Evolutionary conservation across 2,888 invertebrate species (phyloP).

Genomic region (Lapara coniferarum): DNA sequence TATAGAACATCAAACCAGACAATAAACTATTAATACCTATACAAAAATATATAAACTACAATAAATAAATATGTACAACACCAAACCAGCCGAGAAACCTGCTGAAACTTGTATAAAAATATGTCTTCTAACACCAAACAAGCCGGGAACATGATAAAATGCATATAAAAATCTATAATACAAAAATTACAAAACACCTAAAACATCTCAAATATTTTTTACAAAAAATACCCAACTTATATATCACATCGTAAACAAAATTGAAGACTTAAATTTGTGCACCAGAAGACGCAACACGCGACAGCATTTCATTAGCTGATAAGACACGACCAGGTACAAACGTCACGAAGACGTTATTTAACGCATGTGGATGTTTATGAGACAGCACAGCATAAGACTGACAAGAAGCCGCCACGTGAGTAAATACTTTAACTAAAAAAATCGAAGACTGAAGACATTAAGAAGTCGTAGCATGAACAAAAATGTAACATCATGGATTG

Average conservation of each 20-base stretch:
- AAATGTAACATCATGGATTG: neutral
- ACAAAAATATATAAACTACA: constrained; percentile 12
- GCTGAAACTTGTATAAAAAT: constrained; percentile 3
- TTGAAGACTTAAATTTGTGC: neutral
- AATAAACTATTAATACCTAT: neutral
- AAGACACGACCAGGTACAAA: neutral
- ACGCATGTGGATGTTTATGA: neutral
- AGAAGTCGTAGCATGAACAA: neutral
- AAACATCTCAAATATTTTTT: neutral
- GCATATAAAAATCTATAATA: constrained; percentile 8
- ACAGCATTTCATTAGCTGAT: neutral
- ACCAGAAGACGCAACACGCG: neutral
- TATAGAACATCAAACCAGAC: constrained; percentile 11
- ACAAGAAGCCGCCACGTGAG: no score
- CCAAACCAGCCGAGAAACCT: constrained; percentile 1
- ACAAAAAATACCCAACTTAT: neutral
- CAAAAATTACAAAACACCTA: neutral
- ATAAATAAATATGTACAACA: constrained; percentile 9
- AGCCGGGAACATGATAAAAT: neutral
- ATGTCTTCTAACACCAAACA: constrained; percentile 4
- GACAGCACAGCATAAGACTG: no score
- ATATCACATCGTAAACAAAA: neutral
- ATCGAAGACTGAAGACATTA: neutral
- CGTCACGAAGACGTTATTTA: neutral
- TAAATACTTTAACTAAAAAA: no score